Evolutionary conservation across 1,140 invertebrate genomes (phyloP).

Genomic region (Panagrolaimus sp.): DNA sequence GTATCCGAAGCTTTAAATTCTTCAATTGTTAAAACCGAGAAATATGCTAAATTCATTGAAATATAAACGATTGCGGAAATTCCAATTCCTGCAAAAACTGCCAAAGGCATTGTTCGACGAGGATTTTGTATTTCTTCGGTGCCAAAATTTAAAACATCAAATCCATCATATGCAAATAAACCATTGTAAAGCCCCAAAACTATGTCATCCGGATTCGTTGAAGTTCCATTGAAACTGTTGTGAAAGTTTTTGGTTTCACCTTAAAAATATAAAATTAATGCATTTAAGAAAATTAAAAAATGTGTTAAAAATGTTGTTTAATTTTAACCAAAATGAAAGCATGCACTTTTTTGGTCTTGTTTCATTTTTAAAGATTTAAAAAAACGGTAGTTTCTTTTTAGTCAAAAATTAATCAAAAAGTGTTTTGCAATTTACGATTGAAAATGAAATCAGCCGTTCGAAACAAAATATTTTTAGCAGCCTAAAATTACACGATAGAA

Average conservation of each 20-base stretch:
- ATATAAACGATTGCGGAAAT: constrained; percentile 32
- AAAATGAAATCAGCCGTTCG: too few relatives aligned
- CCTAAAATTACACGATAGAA: too few relatives aligned
- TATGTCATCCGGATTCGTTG: constrained; percentile 21
- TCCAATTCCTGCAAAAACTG: constrained; percentile 25
- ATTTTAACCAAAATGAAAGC: too few relatives aligned
- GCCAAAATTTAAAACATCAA: constrained; percentile 21
- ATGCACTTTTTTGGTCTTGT: too few relatives aligned
- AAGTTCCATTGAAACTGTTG: constrained; percentile 16
- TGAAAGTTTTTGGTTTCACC: constrained; percentile 12
- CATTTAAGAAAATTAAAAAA: too few relatives aligned
- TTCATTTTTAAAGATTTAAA: too few relatives aligned
- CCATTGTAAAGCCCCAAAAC: constrained; percentile 26
- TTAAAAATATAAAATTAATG: too few relatives aligned
- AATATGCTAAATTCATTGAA: constrained; percentile 32
- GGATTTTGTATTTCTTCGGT: constrained; percentile 26
- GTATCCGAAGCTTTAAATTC: constrained; percentile 21
- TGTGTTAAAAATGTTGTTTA: too few relatives aligned
- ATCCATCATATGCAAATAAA: constrained; percentile 28
- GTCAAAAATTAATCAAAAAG: too few relatives aligned
- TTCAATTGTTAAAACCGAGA: constrained; percentile 25
- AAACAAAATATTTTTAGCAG: too few relatives aligned
- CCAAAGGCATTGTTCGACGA: constrained; percentile 25
- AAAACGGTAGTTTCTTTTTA: too few relatives aligned
- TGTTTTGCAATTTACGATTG: too few relatives aligned